Base-by-base conservation (phyloP, 2,888 invertebrate species). In the Eulithis prunata region DNA sequence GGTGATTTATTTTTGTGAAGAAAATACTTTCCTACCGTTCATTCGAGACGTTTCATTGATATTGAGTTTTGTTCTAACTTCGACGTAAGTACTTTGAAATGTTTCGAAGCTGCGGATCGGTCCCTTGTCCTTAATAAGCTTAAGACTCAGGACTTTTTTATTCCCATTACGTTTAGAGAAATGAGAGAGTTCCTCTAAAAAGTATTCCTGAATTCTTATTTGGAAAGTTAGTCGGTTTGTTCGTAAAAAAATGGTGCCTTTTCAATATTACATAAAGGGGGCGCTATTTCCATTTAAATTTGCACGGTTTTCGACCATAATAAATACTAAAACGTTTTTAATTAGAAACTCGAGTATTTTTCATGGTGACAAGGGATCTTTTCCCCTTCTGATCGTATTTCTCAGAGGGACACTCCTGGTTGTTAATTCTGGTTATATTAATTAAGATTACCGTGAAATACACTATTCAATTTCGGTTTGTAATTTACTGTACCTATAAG, bases 1-100 rank as follows among this genome's bases (percentile, higher is more conserved):
- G 85, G 85, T 89, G 88, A 90, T 91, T 90, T 90, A 91, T 91
- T 89, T 91, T 87, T 87, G 80, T 77, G 73, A 78, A 82, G 82
- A 84, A 87, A 90, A 88, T 87, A 86, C 87, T 86, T 87, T 86
- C 81, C 78, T 76, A 74, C 70, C 81, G 79, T 82, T 80, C 83
- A 79, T 82, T 85, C 80, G 84, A 80, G 80, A 86, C 86, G 79
- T 87, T 88, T 84, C 87, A 86, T 87, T 88, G 88, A 88, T 90
- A 89, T 90, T 86, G 86, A 89, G 88, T 88, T 90, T 87, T 88
- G 86, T 88, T 87, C 83, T 84, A 84, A 88, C 82, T 90, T 86
- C 78, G 65, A 72, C 79, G 81, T 81, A 82, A 86, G 84, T 84
- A 85, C 87, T 89, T 88, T 75, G 82, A 81, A 84, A 86, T 87